phyloP scores from a whole-genome alignment of 2,113 vertebrate species.

The Platycercus adscitus region DNA sequence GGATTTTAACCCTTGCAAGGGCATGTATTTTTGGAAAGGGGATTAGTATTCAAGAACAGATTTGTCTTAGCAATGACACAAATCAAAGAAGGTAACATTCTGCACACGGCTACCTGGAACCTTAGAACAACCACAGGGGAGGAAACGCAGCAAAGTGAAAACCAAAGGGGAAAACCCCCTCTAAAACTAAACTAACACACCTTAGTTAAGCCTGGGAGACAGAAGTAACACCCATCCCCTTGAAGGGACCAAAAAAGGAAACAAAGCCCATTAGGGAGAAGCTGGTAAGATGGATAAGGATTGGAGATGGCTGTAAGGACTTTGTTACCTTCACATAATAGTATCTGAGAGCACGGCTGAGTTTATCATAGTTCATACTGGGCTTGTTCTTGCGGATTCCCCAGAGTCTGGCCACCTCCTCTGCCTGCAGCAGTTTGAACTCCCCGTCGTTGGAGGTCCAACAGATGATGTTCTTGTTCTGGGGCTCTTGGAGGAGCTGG shows the following conservation, averaged over 20 bases:
- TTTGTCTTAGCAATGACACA: not conserved
- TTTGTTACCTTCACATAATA: slow-evolving; percentile 95
- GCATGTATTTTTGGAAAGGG: accelerated
- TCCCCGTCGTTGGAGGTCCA: slow-evolving; percentile 97
- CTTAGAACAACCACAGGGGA: not conserved
- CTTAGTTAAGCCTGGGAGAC: not conserved
- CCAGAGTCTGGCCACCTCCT: slow-evolving; percentile 97
- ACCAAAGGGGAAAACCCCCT: accelerated
- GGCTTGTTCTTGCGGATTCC: slow-evolving; percentile 98
- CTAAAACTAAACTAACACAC: not conserved
- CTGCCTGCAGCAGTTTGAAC: slow-evolving; percentile 96
- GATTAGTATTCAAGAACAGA: not conserved
- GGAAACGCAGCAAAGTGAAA: accelerated
- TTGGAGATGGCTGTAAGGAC: not conserved
- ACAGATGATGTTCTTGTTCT: slow-evolving; percentile 91
- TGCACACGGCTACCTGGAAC: not conserved
- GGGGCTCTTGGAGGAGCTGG: slow-evolving; percentile 92
- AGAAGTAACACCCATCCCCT: not conserved
- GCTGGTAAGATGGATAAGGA: not conserved
- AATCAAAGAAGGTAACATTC: not conserved
- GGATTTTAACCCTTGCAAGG: not conserved
- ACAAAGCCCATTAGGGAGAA: slow-evolving; percentile 2
- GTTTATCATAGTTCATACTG: slow-evolving; percentile 98
- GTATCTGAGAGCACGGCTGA: slow-evolving; percentile 96
- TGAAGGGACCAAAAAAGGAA: not conserved